phyloP scores from a whole-genome alignment of 2,888 invertebrate genomes.

The Ornithoptera alexandrae region DNA sequence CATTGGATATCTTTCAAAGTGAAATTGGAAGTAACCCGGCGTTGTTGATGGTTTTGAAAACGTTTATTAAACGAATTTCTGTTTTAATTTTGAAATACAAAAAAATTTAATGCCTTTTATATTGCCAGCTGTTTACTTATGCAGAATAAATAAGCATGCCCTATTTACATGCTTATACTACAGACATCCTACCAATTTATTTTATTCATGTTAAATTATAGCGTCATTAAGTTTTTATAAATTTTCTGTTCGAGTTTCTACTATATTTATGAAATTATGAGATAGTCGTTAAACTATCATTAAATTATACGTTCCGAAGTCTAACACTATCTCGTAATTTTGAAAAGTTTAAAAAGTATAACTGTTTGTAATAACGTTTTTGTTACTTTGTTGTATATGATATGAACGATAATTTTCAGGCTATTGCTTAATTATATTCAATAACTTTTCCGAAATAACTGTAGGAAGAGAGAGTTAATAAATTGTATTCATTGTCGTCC shows the following conservation, averaged over 20 bases:
- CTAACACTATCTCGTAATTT: conserved; percentile 63
- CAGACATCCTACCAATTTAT: conserved; percentile 74
- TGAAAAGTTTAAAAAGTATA: conserved; percentile 52
- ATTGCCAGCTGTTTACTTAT: conserved; percentile 4
- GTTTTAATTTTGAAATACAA: background rate
- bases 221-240: conserved; percentile 73
- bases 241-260: conserved; percentile 58
- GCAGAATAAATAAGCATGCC: conserved; percentile 11
- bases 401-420: conserved; percentile 17
- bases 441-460: conserved; percentile 17
- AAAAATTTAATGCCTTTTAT: background rate
- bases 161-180: conserved; percentile 18
- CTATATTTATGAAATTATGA: conserved; percentile 70
- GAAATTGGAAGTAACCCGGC: conserved; percentile 29
- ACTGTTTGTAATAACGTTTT: conserved; percentile 53
- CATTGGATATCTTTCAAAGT: conserved; percentile 46
- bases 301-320: conserved; percentile 62
- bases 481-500: conserved; percentile 23
- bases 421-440: conserved; percentile 13
- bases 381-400: conserved; percentile 43
- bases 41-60: background rate
- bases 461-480: conserved; percentile 16
- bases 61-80: background rate
- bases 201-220: conserved; percentile 75
- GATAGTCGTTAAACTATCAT: conserved; percentile 71